These are phyloP conservation scores for Rhopalosiphum padi DNA, from an alignment of 1,140 invertebrate species.

Conservation along the genomic window DNA sequence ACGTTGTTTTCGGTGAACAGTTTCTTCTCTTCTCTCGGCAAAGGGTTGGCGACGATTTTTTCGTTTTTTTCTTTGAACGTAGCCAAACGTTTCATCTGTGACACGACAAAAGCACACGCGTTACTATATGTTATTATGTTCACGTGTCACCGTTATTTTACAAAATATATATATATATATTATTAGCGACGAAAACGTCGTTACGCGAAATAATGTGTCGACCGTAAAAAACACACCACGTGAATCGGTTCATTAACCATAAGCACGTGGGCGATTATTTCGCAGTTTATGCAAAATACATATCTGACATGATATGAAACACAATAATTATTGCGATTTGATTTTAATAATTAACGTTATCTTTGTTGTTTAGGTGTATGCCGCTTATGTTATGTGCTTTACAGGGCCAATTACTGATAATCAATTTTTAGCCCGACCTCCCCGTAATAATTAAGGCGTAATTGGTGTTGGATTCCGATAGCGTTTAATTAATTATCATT, in stretches of 20 bases:
- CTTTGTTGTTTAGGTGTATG: no score
- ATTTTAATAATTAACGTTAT: no score
- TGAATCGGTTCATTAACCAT: no score
- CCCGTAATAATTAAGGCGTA: not conserved
- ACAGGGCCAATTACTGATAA: not conserved
- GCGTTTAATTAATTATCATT: constrained; percentile 25
- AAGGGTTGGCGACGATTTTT: constrained; percentile 69
- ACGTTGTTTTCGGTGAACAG: constrained; percentile 74
- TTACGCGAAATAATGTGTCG: not conserved
- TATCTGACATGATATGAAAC: no score
- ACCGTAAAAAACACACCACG: no score
- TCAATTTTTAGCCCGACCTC: not conserved
- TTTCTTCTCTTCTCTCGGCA: constrained; percentile 72
- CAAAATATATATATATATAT: not conserved
- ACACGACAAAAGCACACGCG: not conserved
- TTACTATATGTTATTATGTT: not conserved
- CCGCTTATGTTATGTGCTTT: not conserved
- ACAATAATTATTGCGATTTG: no score
- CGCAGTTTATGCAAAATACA: no score
- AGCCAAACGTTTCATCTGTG: constrained; percentile 75
- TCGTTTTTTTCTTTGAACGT: constrained; percentile 77
- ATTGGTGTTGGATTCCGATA: not conserved
- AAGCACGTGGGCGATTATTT: no score
- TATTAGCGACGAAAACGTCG: not conserved
- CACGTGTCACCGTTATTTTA: not conserved